Conservation (phyloP, 2,888 invertebrate genomes). For the Temnothorax rugatulus region DNA sequence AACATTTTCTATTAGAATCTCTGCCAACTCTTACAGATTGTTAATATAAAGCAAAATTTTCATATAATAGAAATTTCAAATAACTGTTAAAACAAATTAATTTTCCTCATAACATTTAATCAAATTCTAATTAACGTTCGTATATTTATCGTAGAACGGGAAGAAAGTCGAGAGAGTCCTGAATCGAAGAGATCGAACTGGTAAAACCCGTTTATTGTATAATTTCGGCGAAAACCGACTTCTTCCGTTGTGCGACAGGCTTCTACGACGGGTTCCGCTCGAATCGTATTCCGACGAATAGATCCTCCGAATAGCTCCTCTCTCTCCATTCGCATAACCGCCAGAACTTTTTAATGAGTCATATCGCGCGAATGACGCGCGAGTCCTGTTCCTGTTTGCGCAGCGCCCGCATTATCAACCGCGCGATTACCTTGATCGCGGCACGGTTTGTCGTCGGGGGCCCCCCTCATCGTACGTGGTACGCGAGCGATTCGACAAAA, state of each 20-base stretch:
- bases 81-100: neutral
- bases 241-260: neutral
- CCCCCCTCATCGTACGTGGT: neutral
- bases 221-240: neutral
- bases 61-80: neutral
- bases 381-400: slow-evolving; percentile 60
- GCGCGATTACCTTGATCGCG: slow-evolving; percentile 61
- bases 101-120: neutral
- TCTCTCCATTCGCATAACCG: slow-evolving; percentile 24
- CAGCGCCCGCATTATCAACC: slow-evolving; percentile 59
- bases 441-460: neutral
- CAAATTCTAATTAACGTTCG: neutral
- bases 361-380: slow-evolving; percentile 61
- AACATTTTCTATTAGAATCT: neutral
- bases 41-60: neutral
- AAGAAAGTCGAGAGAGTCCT: neutral
- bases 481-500: slow-evolving; percentile 29
- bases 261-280: neutral
- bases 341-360: slow-evolving; percentile 52
- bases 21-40: neutral
- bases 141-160: neutral
- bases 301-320: neutral
- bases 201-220: neutral
- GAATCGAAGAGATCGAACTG: neutral
- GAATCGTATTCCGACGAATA: neutral